Base-by-base conservation (phyloP, 2,797 vertebrate species). In the Pseudopleuronectes americanus region DNA sequence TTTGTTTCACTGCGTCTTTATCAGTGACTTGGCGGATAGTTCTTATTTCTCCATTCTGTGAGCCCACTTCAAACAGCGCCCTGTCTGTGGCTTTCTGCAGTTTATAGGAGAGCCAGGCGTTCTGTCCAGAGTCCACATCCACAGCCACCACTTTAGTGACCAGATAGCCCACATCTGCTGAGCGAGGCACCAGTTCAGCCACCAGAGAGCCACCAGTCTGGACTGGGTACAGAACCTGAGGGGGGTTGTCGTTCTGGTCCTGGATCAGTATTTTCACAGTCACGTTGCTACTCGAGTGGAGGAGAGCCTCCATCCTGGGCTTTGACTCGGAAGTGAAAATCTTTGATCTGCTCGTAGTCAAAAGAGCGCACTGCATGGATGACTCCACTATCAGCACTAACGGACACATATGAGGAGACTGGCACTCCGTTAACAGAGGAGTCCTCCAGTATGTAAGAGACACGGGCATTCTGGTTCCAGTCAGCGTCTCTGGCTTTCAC, bases 91-190 rank as follows among this genome's bases (percentile, higher is more conserved):
- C 82, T 90, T 92, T 93, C 49, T 92, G 90, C 51, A 93, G 86
- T 84, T 92, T 89, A 87, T 93, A 94, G 47, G 93, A 94, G 60
- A 94, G 92, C 93, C 92, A 95, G 72, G 93, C 91, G 38, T 94
- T 94, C 88, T 92, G 86, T 60, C 58, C 58, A 48, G 58, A 45
- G 58, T 60, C 58, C 58, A 95, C 93, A 92, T 95, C 94, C 72
- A 96, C 95, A 51, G 95, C 95, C 84, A 96, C 94, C 65, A 96
- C 94, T 87, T 96, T 96, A 31, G 95, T 95, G 19, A 26, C 26
- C 26, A 26, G 26, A 26, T 26, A 26, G 26, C 26, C 26, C 26
- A 26, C 26, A 26, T 26, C 26, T 26, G 26, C 26, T 26, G 26
- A 26, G 6, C 26, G 26, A 26, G 26, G 26, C 26, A 26, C 26